A percentile compares a stretch with the other conserved stretches of the same genome.
phyloP scores from a whole-genome alignment of 2,888 invertebrate genomes.

The Pycnomerus fuliginosus region DNA sequence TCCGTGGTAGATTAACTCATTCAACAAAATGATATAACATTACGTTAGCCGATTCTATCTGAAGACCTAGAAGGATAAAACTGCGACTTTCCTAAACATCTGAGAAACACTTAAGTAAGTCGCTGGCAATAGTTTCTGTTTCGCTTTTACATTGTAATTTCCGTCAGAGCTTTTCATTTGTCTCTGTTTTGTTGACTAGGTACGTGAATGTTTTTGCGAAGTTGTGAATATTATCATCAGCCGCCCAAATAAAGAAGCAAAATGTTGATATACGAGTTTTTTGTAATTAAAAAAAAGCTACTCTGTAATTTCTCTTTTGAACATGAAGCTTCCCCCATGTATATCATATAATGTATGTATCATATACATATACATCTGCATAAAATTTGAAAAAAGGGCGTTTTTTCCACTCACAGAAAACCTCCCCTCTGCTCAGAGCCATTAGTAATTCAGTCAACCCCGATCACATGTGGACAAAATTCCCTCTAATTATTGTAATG shows the following conservation, averaged over 20 bases:
- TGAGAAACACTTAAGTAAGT: too few species aligned
- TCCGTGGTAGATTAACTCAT: too few species aligned
- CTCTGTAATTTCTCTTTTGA: conserved; percentile 24
- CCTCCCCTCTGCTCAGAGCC: conserved; percentile 43
- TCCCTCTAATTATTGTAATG: conserved; percentile 50
- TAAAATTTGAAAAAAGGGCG: conserved; percentile 29
- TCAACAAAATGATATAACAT: too few species aligned
- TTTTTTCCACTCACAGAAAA: conserved; percentile 40
- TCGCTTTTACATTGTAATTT: too few species aligned
- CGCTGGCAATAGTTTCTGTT: too few species aligned
- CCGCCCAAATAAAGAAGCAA: conserved; percentile 22
- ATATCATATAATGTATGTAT: conserved; percentile 30
- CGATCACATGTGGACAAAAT: conserved; percentile 48
- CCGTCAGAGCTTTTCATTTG: too few species aligned
- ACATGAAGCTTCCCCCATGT: conserved; percentile 19
- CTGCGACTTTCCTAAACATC: too few species aligned
- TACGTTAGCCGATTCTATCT: too few species aligned
- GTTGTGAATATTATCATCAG: too few species aligned
- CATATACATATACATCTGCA: conserved; percentile 31
- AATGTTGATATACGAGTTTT: conserved; percentile 18
- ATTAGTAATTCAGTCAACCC: conserved; percentile 49
- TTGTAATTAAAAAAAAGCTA: conserved; percentile 25
- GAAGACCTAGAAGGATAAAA: too few species aligned
- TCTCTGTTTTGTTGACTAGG: too few species aligned
- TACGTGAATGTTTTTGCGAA: too few species aligned